These are phyloP conservation scores for Ectropis grisescens DNA, from an alignment of 1,140 invertebrate species.

Conservation along the genomic window DNA sequence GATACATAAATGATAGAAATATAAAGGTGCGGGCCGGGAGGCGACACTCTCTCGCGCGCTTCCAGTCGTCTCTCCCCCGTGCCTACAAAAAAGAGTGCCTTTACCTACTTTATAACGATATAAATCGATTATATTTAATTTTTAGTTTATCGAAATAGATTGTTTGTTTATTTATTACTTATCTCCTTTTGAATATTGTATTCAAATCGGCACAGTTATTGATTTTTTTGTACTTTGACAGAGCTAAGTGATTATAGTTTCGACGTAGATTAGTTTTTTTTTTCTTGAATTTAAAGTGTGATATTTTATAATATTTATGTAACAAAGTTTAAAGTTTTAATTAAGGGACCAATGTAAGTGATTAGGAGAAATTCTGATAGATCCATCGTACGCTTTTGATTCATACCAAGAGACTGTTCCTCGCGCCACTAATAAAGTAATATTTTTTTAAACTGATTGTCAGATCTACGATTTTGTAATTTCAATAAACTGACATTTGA, in stretches of 20 bases:
- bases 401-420: conserved; percentile 42
- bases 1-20: conserved; percentile 26
- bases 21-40: conserved; percentile 23
- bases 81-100: conserved; percentile 46
- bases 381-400: conserved; percentile 39
- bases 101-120: conserved; percentile 47
- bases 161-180: conserved; percentile 68
- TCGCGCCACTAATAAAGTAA: conserved; percentile 25
- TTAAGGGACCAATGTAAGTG: conserved; percentile 68
- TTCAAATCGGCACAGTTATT: conserved; percentile 66
- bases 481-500: conserved; percentile 24
- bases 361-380: conserved; percentile 65
- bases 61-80: conserved; percentile 34
- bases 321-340: conserved; percentile 68
- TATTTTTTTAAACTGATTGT: conserved; percentile 40
- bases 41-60: conserved; percentile 34
- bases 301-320: conserved; percentile 70
- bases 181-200: conserved; percentile 60
- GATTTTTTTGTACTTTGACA: conserved; percentile 60
- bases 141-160: conserved; percentile 65
- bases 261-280: conserved; percentile 57
- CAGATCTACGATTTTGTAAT: conserved; percentile 11
- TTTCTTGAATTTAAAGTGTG: conserved; percentile 69
- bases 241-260: conserved; percentile 60
- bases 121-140: conserved; percentile 67